Base-by-base conservation (phyloP, 2,113 vertebrate species). In the Furnarius figulus region DNA sequence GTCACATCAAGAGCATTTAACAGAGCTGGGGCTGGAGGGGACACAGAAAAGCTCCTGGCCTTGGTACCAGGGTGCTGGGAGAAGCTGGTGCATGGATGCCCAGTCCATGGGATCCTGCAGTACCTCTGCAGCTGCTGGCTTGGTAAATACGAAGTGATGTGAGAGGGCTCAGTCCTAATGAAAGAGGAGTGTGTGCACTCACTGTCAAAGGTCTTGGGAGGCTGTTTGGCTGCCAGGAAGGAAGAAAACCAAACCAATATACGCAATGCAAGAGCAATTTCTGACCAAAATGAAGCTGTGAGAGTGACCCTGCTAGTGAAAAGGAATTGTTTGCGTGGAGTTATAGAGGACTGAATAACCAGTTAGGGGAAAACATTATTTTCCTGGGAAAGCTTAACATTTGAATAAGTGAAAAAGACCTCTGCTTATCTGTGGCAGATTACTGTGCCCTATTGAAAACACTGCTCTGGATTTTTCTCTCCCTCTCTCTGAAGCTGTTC, bases 311-410 rank as follows among this genome's bases (percentile, higher is more conserved):
- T 46, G 72, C 40, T 80, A 40, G 77, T 59, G 76, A 90, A 93
- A 88, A 84, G 68, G 58, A 84, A 52, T 90, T 76, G n/a, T 83
- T 81, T 90, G 76, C 42, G 6, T 23, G 65, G 73, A 78, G 52
- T 46, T 88, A 27, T 5, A 80, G 83, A 74, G 4, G 33, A 74
- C 33, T 81, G 80, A 90, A 80, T 61, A 37, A 71, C 47, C 76
- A 90, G 83, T 58, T 42, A 66, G 50, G 44, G 73, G 80, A 68
- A 95, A 92, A 96, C 58, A 96, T 47, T 88, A 44, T 95, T 97
- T 95, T 79, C 80, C 80, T 92, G 93, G 80, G 83, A 95, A 96
- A 92, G 76, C 89, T 93, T 89, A 97, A 95, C 86, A 89, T 96
- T 93, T 97, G 93, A 97, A 89, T 90, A 95, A 93, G 89, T 80